Conservation (phyloP, 2,113 vertebrate genomes). For the Urocitellus parryii region DNA sequence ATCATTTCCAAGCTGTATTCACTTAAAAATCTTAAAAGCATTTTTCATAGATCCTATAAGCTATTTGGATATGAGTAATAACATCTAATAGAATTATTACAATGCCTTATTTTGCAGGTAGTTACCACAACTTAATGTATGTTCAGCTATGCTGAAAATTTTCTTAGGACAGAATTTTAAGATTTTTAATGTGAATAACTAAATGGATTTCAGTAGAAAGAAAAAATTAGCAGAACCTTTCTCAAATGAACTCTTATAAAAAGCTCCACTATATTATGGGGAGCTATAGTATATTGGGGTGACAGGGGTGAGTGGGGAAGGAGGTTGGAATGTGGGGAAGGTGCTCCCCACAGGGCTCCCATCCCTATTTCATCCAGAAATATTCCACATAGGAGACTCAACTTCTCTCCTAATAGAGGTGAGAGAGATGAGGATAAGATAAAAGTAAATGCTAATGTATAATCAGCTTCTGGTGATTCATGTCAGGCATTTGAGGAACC, state of each 20-base stretch:
- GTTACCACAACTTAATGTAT: background rate
- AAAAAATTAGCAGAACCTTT: background rate
- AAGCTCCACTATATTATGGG: background rate
- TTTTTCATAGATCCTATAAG: background rate
- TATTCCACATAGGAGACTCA: no score
- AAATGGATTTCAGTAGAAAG: background rate
- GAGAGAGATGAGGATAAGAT: background rate
- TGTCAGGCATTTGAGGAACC: background rate
- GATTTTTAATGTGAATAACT: conserved; percentile 3
- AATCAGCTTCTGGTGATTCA: background rate
- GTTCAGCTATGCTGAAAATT: background rate
- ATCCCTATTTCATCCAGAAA: background rate
- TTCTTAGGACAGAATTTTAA: background rate
- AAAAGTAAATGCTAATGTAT: background rate
- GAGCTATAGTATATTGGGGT: background rate
- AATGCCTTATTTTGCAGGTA: background rate
- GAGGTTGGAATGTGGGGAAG: background rate
- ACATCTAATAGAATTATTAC: background rate
- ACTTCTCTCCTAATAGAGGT: background rate
- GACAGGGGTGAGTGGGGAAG: background rate
- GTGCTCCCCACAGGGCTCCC: background rate
- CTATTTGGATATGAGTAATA: background rate
- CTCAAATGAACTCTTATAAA: background rate
- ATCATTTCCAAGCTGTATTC: background rate
- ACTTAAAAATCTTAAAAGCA: background rate